phyloP scores from a whole-genome alignment of 2,888 invertebrate genomes.

The Amiota communis region DNA sequence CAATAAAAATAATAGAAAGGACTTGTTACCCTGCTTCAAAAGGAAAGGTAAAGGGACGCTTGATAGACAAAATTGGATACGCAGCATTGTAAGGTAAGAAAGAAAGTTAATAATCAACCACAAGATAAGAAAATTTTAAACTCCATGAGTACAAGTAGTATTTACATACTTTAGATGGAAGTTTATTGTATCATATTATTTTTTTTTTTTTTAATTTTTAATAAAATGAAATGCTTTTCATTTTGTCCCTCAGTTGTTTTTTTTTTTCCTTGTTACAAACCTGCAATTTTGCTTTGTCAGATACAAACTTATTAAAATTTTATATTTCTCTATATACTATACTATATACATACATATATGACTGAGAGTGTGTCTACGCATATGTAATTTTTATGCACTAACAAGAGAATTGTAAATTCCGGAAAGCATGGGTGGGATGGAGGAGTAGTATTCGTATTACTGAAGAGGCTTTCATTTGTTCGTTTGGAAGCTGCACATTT shows the following conservation, averaged over 20 bases:
- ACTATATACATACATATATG: neutral
- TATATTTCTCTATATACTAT: neutral
- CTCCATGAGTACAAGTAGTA: no score
- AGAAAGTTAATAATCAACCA: neutral
- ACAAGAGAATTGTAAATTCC: no score
- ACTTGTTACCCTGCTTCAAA: slow-evolving; percentile 23
- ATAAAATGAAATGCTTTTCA: no score
- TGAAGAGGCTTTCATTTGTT: no score
- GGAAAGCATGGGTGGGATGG: neutral
- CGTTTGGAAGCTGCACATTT: slow-evolving; percentile 26
- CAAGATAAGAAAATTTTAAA: neutral
- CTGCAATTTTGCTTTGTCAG: slow-evolving; percentile 25
- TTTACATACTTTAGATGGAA: no score
- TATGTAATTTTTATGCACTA: no score
- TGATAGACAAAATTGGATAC: neutral
- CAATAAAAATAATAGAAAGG: no score
- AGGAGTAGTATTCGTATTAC: slow-evolving; percentile 19
- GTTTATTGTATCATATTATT: no score
- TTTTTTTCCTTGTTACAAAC: no score
- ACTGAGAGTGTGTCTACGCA: neutral
- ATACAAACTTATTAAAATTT: slow-evolving; percentile 33
- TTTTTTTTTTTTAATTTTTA: no score
- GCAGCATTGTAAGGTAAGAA: neutral
- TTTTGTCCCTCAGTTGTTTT: no score
- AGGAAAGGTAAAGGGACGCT: neutral